Base-by-base conservation (phyloP, 2,113 vertebrate genomes). In the Geococcyx californianus region DNA sequence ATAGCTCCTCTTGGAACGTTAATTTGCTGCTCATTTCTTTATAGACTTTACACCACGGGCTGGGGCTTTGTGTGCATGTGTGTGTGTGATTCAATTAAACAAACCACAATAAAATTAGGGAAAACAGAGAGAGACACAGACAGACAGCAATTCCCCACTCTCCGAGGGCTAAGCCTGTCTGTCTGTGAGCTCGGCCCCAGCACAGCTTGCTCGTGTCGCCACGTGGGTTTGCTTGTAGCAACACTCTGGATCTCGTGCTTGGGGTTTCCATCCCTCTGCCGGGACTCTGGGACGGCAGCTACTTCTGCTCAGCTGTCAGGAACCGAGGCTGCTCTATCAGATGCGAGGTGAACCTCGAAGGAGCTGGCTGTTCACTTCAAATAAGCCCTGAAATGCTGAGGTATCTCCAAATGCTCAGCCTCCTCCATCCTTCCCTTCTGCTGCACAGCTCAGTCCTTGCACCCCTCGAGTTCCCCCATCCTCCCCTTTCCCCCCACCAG, bases 31-130 rank as follows among this genome's bases (percentile, higher is more conserved):
- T 89, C 40, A 3, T 94, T 90, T 94, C 85, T 62, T 85, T 17
- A 10, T 36, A 63, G 92, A 42, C 66, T 58, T 88, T 55, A 67
- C 70, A 63, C 79, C 42, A 52, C 0, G 11, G 90, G 80, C 0
- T 55, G 76, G 60, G 83, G 72, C 90, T 96, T 86, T 89, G 78
- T 92, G 95, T 97, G 92, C 94, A 93, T 94, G 88, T 74, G 92
- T 85, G 86, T 91, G 69, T 91, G 92, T 79, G 89, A 91, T 86
- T 93, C 93, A 96, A 89, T 94, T 90, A 96, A 96, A 92, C 96
- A 96, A 96, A 97, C 96, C 95, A 97, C 86, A 96, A 80, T 94
- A 88, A 97, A 95, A 85, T 80, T 66, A 92, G 62, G 51, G 81
- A 62, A 92, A 96, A 91, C 69, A 94, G 84, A 62, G 78, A 69